Percentiles rank a stretch among this genome's conserved stretches.
Evolutionary conservation across 64 coral and sea anemone genomes (phyloP).

Genomic region (Astreopora myriophthalma): DNA sequence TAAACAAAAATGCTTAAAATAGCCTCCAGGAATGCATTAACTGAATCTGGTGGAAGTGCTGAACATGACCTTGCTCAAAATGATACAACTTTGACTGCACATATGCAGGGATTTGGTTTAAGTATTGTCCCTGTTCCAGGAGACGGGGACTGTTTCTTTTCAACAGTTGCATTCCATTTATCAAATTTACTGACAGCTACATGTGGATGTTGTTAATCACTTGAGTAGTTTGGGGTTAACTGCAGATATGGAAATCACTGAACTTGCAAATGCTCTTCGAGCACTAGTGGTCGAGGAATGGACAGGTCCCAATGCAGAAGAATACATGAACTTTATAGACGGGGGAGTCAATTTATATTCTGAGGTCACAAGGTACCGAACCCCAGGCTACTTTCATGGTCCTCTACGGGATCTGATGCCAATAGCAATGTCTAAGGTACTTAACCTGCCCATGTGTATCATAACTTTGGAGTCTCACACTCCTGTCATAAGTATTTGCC

Average conservation of each 20-base stretch:
- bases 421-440: slow-evolving; percentile 50
- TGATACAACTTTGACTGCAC: not conserved
- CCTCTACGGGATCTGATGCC: slow-evolving; percentile 37
- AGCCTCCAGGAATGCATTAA: not conserved
- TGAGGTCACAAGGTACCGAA: slow-evolving; percentile 30
- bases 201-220: not conserved
- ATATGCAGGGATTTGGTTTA: slow-evolving; percentile 40
- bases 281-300: slow-evolving; percentile 23
- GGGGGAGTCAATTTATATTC: not conserved
- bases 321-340: slow-evolving; percentile 30
- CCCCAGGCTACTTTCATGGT: slow-evolving; percentile 7
- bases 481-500: slow-evolving; percentile 28
- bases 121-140: not conserved
- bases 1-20: no score
- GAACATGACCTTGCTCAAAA: not conserved
- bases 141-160: slow-evolving; percentile 60
- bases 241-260: not conserved
- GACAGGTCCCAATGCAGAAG: slow-evolving; percentile 9
- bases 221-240: slow-evolving; percentile 30
- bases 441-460: not conserved
- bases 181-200: not conserved
- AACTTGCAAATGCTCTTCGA: slow-evolving; percentile 3
- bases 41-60: not conserved
- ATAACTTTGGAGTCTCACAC: slow-evolving; percentile 16
- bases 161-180: slow-evolving; percentile 25